phyloP scores from a whole-genome alignment of 2,797 vertebrate species.

The Sarcophilus harrisii region DNA sequence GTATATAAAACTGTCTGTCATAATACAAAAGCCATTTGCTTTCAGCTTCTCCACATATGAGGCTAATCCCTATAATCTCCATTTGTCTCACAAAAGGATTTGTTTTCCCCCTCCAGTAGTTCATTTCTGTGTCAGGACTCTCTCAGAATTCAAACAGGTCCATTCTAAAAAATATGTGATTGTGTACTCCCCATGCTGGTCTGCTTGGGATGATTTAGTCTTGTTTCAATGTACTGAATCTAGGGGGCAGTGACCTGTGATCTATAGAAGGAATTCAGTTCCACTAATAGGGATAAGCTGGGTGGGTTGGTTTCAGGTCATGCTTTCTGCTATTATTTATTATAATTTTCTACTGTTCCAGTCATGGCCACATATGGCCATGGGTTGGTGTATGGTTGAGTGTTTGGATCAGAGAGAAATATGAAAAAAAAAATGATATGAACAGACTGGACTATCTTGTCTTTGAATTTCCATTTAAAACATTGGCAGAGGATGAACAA shows the following conservation, averaged over 20 bases:
- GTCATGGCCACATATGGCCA: not conserved
- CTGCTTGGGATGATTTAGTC: conserved; percentile 42
- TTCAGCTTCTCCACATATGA: conserved; percentile 67
- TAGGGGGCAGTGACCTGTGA: not conserved
- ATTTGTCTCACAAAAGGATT: conserved; percentile 65
- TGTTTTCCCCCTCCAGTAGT: conserved; percentile 68
- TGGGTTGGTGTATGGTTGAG: not conserved
- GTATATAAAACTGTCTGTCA: conserved; percentile 58
- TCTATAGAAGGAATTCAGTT: not conserved
- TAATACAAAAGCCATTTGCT: conserved; percentile 67
- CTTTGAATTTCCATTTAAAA: not conserved
- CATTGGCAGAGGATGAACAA: not conserved
- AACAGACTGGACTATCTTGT: not conserved
- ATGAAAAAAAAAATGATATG: not conserved
- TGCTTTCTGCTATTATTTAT: not conserved
- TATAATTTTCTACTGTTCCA: not conserved
- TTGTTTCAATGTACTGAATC: not conserved
- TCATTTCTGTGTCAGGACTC: conserved; percentile 63
- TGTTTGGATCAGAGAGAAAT: not conserved
- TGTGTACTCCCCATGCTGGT: not conserved
- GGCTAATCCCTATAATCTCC: conserved; percentile 73
- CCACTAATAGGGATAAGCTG: not conserved
- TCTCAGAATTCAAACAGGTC: conserved; percentile 66
- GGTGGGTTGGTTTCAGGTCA: not conserved
- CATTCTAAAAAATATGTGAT: conserved; percentile 51